Evolutionary conservation across 2,797 vertebrate genomes (phyloP).

Genomic region (Mycteria americana): DNA sequence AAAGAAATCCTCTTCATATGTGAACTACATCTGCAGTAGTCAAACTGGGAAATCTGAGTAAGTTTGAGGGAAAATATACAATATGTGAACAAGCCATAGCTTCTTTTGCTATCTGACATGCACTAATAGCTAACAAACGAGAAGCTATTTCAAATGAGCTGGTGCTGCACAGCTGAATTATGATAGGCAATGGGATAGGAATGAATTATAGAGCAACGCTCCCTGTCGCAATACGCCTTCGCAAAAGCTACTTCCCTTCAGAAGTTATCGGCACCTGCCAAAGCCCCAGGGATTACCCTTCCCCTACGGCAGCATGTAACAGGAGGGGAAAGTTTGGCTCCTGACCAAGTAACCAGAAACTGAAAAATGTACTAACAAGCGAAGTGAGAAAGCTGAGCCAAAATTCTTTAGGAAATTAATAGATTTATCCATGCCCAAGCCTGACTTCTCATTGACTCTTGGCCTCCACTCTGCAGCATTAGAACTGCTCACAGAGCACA

Average conservation of each 20-base stretch:
- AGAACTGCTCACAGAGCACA: background rate
- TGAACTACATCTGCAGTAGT: background rate
- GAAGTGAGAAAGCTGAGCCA: conserved; percentile 34
- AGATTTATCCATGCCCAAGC: conserved; percentile 6
- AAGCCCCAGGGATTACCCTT: conserved; percentile 34
- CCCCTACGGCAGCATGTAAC: background rate
- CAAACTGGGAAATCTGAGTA: background rate
- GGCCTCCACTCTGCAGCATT: background rate
- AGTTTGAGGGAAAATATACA: background rate
- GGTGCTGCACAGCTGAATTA: conserved; percentile 16
- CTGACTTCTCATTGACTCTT: conserved; percentile 15
- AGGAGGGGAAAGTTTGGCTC: background rate
- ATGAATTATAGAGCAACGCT: background rate
- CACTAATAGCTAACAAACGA: conserved; percentile 44
- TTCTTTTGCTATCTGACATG: background rate
- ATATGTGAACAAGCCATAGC: conserved; percentile 5
- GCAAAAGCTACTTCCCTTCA: conserved; percentile 18
- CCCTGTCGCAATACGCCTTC: background rate
- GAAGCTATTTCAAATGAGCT: conserved; percentile 34
- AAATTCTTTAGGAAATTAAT: conserved; percentile 51
- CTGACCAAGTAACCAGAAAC: conserved; percentile 2
- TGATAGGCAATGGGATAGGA: conserved; percentile 23
- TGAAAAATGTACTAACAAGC: conserved; percentile 39
- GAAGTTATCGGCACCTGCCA: conserved; percentile 28
- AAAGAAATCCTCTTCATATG: background rate